Evolutionary conservation across 2,888 invertebrate genomes (phyloP).

Genomic region (Dicyrtoma fusca): DNA sequence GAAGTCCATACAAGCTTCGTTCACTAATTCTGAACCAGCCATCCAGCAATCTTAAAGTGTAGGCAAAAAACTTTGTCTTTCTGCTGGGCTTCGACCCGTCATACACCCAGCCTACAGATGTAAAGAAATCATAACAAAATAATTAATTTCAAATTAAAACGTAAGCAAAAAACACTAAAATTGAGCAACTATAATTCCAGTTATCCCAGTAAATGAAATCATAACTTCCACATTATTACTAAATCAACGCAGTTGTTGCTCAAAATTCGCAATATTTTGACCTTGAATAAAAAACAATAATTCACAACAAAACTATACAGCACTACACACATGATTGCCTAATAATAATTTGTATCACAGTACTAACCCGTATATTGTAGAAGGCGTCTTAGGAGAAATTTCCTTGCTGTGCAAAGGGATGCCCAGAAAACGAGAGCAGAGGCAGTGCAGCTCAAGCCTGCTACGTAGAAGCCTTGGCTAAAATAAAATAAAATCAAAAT

Average conservation of each 20-base stretch:
- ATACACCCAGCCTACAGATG: constrained; percentile 30
- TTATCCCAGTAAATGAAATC: too few species aligned
- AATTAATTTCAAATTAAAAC: neutral
- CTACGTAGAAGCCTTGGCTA: neutral
- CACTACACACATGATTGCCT: too few species aligned
- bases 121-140: neutral
- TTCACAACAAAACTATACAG: too few species aligned
- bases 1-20: constrained; percentile 16
- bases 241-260: too few species aligned
- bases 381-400: neutral
- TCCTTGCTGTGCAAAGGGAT: neutral
- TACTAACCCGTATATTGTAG: constrained; percentile 14
- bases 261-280: too few species aligned
- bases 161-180: neutral
- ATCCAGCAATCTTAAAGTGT: neutral
- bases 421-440: neutral
- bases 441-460: neutral
- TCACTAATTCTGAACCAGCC: neutral
- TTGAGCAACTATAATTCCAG: neutral
- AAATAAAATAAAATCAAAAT: neutral
- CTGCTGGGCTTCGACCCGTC: neutral
- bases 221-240: too few species aligned
- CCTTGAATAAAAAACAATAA: too few species aligned
- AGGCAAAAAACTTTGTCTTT: constrained; percentile 9
- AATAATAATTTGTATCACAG: too few species aligned